phyloP scores from a whole-genome alignment of 1,140 invertebrate species.

The Ceratitis capitata region DNA sequence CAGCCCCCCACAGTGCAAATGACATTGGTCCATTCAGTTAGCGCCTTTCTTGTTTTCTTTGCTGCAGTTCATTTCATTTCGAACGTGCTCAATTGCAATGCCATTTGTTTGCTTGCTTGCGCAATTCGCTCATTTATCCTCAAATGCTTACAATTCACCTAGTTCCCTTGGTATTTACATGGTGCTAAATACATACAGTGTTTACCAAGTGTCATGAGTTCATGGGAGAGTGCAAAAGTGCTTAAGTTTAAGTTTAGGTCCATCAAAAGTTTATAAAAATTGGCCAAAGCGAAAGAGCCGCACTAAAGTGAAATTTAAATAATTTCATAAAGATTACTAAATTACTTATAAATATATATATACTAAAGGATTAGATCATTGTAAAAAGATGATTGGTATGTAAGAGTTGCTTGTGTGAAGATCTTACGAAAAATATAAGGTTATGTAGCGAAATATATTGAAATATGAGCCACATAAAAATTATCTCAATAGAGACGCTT shows the following conservation, averaged over 20 bases:
- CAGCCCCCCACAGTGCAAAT: neutral
- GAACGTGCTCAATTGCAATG: slow-evolving; percentile 64
- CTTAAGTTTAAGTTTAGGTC: neutral
- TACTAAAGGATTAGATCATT: too few species aligned
- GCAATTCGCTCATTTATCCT: slow-evolving; percentile 45
- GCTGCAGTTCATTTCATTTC: slow-evolving; percentile 60
- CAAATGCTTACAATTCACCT: slow-evolving; percentile 34
- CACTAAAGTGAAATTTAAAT: too few species aligned
- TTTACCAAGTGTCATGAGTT: neutral
- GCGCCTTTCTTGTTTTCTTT: slow-evolving; percentile 39
- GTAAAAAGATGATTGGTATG: too few species aligned
- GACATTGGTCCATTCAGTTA: neutral
- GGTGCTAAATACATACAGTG: neutral
- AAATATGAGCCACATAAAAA: too few species aligned
- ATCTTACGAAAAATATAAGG: too few species aligned
- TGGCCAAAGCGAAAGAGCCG: too few species aligned
- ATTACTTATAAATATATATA: too few species aligned
- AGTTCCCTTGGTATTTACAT: neutral
- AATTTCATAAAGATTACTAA: too few species aligned
- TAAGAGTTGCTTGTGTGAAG: too few species aligned
- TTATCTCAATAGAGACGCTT: too few species aligned
- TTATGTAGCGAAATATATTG: too few species aligned
- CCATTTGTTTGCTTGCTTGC: slow-evolving; percentile 61
- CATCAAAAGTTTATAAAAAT: too few species aligned
- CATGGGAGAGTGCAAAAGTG: neutral